These are phyloP conservation scores for Agonopterix heracliana DNA, from an alignment of 2,888 invertebrate species.

Conservation along the genomic window DNA sequence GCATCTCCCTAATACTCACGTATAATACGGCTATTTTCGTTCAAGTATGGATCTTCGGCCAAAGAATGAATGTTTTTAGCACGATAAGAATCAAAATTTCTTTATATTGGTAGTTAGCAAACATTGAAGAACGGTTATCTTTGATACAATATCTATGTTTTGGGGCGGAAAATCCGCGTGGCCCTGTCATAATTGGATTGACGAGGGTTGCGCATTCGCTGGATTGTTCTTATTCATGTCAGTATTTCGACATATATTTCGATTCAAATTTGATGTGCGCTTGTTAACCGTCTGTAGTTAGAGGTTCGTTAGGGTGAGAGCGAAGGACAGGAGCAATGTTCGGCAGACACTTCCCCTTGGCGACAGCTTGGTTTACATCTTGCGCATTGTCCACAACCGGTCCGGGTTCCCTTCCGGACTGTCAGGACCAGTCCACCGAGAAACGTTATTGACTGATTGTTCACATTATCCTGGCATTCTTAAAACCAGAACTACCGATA, in stretches of 20 bases:
- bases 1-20: conserved; percentile 29
- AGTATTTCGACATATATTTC: conserved; percentile 27
- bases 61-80: conserved; percentile 23
- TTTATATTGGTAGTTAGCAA: conserved; percentile 13
- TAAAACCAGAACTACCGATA: conserved; percentile 1
- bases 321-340: conserved; percentile 26
- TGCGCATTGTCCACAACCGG: conserved; percentile 46
- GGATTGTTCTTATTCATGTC: conserved; percentile 49
- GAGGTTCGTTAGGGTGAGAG: conserved; percentile 40
- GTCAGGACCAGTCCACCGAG: conserved; percentile 28
- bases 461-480: conserved; percentile 15
- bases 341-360: conserved; percentile 45
- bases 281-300: conserved; percentile 41
- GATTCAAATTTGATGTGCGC: conserved; percentile 38
- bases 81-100: conserved; percentile 27
- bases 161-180: conserved; percentile 17
- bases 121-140: conserved; percentile 4
- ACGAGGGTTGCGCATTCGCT: conserved; percentile 43
- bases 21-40: conserved; percentile 21
- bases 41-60: conserved; percentile 21
- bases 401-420: conserved; percentile 45
- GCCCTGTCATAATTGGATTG: conserved; percentile 46
- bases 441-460: conserved; percentile 36
- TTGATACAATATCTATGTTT: conserved; percentile 18
- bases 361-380: conserved; percentile 35